Percentiles rank a stretch among this genome's conserved stretches.
Evolutionary conservation across 2,797 vertebrate genomes (phyloP).

Genomic region (Tadarida brasiliensis): DNA sequence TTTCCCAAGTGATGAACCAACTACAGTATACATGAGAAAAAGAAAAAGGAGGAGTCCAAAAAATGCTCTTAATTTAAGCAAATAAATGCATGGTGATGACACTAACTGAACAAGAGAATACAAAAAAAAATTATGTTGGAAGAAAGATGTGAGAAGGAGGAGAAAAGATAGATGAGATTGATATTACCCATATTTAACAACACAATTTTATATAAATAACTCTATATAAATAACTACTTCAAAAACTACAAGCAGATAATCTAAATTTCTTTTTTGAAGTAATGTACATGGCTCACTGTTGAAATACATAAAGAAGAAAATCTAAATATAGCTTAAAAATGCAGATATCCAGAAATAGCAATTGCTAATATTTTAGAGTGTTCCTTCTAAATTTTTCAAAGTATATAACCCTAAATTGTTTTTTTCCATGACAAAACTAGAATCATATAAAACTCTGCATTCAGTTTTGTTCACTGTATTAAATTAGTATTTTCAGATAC

Average conservation of each 20-base stretch:
- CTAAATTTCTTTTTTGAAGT: background rate
- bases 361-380: background rate
- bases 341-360: slow-evolving; percentile 35
- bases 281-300: background rate
- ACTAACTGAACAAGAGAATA: background rate
- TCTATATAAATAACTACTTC: background rate
- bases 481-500: background rate
- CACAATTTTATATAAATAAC: background rate
- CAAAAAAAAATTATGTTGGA: background rate
- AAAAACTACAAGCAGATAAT: slow-evolving; percentile 38
- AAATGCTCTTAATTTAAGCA: slow-evolving; percentile 15
- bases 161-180: background rate
- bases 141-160: background rate
- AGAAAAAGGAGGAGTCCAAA: background rate
- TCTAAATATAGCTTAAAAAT: slow-evolving; percentile 1
- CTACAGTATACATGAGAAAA: background rate
- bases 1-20: background rate
- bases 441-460: slow-evolving; percentile 36
- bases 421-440: slow-evolving; percentile 1
- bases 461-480: slow-evolving; percentile 20
- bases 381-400: background rate
- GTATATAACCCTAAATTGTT: background rate
- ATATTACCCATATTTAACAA: background rate
- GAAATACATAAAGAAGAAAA: slow-evolving; percentile 18
- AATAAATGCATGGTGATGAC: background rate